phyloP scores from a whole-genome alignment of 2,888 invertebrate genomes.

The Suillia variegata region DNA sequence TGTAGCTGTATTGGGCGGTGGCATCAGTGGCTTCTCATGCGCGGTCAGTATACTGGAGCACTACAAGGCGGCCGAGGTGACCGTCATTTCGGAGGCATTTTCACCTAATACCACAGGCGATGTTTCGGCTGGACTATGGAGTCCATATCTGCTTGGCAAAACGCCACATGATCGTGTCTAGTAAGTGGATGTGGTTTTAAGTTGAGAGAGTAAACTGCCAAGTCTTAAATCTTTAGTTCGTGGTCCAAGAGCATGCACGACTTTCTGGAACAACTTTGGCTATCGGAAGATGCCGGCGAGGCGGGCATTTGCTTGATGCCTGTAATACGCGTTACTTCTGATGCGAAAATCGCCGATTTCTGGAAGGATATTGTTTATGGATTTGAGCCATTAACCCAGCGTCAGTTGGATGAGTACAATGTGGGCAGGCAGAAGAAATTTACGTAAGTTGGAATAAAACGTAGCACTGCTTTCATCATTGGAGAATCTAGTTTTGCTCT shows the following conservation, averaged over 20 bases:
- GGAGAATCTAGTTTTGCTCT: neutral
- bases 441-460: conserved; percentile 47
- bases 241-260: conserved; percentile 70
- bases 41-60: conserved; percentile 71
- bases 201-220: too few species aligned
- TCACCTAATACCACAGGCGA: conserved; percentile 78
- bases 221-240: too few species aligned
- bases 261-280: conserved; percentile 68
- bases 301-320: conserved; percentile 64
- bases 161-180: conserved; percentile 65
- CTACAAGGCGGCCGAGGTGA: conserved; percentile 63
- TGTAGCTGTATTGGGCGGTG: conserved; percentile 67
- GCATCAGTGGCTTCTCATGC: conserved; percentile 73
- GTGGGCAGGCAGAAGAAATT: conserved; percentile 56
- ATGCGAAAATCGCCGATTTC: conserved; percentile 45
- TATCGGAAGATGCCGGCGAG: conserved; percentile 63
- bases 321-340: conserved; percentile 56
- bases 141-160: conserved; percentile 68
- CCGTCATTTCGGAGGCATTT: conserved; percentile 70
- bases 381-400: conserved; percentile 45
- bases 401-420: conserved; percentile 56
- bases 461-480: conserved; percentile 1
- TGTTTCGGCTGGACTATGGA: conserved; percentile 79
- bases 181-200: conserved; percentile 54
- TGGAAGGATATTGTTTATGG: conserved; percentile 64